Base-by-base conservation (phyloP, 2,113 vertebrate species). In the Poeciliopsis retropinna region DNA sequence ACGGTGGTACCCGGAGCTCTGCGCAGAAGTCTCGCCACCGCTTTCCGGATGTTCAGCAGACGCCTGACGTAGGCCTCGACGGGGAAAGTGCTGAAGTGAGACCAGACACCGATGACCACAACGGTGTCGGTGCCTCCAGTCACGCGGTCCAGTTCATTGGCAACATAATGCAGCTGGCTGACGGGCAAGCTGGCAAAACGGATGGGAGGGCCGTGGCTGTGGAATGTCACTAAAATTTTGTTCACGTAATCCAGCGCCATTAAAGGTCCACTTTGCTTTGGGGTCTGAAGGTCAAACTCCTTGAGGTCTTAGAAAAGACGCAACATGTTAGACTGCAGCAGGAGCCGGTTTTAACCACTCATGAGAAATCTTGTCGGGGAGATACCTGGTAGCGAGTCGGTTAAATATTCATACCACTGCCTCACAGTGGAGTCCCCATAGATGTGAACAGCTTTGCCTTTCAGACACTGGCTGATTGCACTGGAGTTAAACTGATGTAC, bases 341-440 rank as follows among this genome's bases (percentile, higher is more conserved):
- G 4, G 30, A 71, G 69, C 4, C n/a, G 0, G 9, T 57, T 25
- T n/a, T 57, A 70, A 28, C 0, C 28, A 0, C 6, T n/a, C n/a
- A n/a, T 67, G 2, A 0, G n/a, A 64, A 1, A 66, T 31, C 68
- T 57, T 1, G 0, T 10, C 74, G 19, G 41, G 62, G 6, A 72
- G 54, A 62, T 78, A 98, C 97, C 96, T 94, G 97, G 95, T 77
- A 97, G 89, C 84, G 92, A 88, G 1, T 80, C 19, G 1, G 88
- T 95, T 75, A 99, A 90, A 89, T 97, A 95, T 83, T 97, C 95
- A 92, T 96, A 99, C 96, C 95, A 99, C 68, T 99, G 97, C 63
- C 97, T 95, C 76, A 96, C 92, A 60, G 96, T 98, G 57, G 97
- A 98, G 81, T 98, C 97, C 86, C 97, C 97, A 82, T 95, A 96